These are phyloP conservation scores for Tinamus major DNA, from an alignment of 2,797 vertebrate genomes.

Conservation along the genomic window DNA sequence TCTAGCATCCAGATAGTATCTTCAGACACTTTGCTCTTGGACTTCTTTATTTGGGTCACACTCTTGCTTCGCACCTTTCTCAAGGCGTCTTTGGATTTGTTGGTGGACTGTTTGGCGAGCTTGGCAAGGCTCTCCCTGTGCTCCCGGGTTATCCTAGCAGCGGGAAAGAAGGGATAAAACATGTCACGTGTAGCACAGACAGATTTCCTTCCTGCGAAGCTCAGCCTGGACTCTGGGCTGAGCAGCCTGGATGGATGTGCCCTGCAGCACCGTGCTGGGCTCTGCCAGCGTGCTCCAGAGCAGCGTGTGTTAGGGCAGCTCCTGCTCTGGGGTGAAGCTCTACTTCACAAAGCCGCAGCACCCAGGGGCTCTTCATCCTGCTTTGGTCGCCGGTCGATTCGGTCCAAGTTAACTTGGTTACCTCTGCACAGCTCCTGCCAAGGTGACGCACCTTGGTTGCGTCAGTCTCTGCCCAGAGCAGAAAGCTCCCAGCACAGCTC, in stretches of 20 bases:
- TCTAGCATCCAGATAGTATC: constrained; percentile 91
- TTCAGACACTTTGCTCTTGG: constrained; percentile 88
- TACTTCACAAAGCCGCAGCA: accelerated
- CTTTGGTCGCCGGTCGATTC: neutral
- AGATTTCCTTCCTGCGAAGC: neutral
- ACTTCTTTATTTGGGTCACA: constrained; percentile 86
- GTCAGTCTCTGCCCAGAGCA: constrained; percentile 25
- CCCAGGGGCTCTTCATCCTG: accelerated
- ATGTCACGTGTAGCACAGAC: neutral
- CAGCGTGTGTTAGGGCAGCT: neutral
- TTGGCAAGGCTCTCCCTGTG: constrained; percentile 91
- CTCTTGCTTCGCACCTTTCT: constrained; percentile 86
- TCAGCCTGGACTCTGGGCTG: neutral
- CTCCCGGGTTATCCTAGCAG: constrained; percentile 89
- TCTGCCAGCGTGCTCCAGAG: neutral
- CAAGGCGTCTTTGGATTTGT: constrained; percentile 95
- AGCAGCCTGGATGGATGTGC: neutral
- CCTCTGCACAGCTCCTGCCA: neutral
- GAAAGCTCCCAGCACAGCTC: constrained; percentile 57
- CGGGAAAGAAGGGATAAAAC: neutral
- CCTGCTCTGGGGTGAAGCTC: accelerated
- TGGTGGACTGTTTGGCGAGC: constrained; percentile 91
- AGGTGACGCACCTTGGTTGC: constrained; percentile 21
- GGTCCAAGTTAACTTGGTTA: neutral
- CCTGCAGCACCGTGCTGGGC: accelerated